Percentiles rank a stretch among this genome's conserved stretches.
Conservation (phyloP, 2,797 vertebrate genomes). For the Enteromius radiatus region DNA sequence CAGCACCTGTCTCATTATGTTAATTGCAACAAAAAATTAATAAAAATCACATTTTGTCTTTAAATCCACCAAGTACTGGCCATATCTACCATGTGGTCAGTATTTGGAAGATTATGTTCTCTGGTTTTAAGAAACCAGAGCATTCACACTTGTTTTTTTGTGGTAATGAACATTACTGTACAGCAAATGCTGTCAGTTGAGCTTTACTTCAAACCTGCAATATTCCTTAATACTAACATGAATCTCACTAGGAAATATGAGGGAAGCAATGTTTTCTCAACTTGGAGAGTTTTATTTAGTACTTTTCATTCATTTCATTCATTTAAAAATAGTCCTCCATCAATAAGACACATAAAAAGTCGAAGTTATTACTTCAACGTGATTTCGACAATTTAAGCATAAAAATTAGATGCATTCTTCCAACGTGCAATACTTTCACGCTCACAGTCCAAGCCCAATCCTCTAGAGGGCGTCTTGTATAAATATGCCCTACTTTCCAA, state of each 20-base stretch:
- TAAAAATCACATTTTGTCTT: no score
- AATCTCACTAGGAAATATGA: neutral
- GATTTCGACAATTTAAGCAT: neutral
- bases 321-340: neutral
- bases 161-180: no score
- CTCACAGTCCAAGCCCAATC: slow-evolving; percentile 24
- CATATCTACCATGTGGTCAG: no score
- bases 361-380: neutral
- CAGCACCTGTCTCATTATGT: no score
- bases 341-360: neutral
- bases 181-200: no score
- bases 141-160: no score
- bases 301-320: neutral
- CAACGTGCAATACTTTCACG: neutral
- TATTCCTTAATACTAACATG: no score
- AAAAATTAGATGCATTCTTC: slow-evolving; percentile 16
- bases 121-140: no score
- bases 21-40: no score
- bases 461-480: slow-evolving; percentile 27
- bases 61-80: no score
- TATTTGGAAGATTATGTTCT: no score
- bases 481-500: slow-evolving; percentile 48
- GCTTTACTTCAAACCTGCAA: no score
- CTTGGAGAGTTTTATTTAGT: neutral
- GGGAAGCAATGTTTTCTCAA: neutral